Conservation (phyloP, 2,888 invertebrate species). For the Archaeoteleia sp. region DNA sequence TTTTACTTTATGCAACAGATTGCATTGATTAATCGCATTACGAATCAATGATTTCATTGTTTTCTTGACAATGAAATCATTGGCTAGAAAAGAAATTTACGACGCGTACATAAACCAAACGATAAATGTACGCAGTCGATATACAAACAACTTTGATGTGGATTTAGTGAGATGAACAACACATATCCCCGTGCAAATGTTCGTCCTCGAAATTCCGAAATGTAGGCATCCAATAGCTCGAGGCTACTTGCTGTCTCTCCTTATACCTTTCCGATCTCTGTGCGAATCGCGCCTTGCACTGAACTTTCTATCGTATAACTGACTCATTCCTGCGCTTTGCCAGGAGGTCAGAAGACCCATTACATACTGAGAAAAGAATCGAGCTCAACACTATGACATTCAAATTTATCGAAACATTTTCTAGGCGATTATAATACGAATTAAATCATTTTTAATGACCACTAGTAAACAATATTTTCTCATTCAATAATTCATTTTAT, state of each 20-base stretch:
- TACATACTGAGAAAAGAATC: slow-evolving; percentile 25
- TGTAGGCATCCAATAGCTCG: slow-evolving; percentile 56
- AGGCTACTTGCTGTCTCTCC: slow-evolving; percentile 39
- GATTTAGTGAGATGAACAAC: slow-evolving; percentile 13
- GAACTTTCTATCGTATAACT: slow-evolving; percentile 71
- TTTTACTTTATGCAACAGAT: too few species aligned
- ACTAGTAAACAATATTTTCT: too few species aligned
- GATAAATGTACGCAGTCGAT: too few species aligned
- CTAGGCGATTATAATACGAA: too few species aligned
- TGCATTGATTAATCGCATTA: too few species aligned
- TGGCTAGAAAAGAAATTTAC: slow-evolving; percentile 3
- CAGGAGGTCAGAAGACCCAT: slow-evolving; percentile 54
- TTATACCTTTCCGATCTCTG: slow-evolving; percentile 18
- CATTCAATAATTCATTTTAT: too few species aligned
- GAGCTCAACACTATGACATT: slow-evolving; percentile 16
- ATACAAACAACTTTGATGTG: slow-evolving; percentile 10
- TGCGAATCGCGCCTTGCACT: slow-evolving; percentile 49
- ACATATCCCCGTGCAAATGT: slow-evolving; percentile 22
- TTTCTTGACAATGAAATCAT: too few species aligned
- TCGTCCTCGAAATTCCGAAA: slow-evolving; percentile 59
- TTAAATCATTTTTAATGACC: too few species aligned
- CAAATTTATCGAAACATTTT: slow-evolving; percentile 35
- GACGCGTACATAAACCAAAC: too few species aligned
- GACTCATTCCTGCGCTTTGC: slow-evolving; percentile 59
- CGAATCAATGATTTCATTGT: too few species aligned